Conservation (phyloP, 2,113 vertebrate species). For the Apistogramma diplotaenia region DNA sequence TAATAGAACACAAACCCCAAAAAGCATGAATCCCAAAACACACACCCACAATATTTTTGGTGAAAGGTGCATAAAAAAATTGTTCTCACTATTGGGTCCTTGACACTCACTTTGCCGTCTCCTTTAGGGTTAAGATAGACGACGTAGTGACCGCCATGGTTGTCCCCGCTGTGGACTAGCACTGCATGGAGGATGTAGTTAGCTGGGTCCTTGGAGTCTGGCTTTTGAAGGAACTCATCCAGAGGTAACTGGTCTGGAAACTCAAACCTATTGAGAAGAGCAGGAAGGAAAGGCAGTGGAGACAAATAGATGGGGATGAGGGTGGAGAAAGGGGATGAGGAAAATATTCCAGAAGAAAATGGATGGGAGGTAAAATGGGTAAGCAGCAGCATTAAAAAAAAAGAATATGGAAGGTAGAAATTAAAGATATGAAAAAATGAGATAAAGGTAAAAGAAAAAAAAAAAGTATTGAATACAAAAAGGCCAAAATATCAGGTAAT, state of each 20-base stretch:
- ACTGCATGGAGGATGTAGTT: conserved; percentile 99
- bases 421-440: background rate
- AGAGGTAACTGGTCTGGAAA: conserved; percentile 97
- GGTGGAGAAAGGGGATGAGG: no score
- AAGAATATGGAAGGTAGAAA: background rate
- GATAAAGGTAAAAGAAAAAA: background rate
- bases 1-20: background rate
- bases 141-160: conserved; percentile 98
- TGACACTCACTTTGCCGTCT: conserved; percentile 95
- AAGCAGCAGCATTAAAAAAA: background rate
- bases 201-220: conserved; percentile 95
- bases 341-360: background rate
- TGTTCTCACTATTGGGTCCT: conserved; percentile 78
- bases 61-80: conserved; percentile 43
- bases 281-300: background rate
- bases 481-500: background rate
- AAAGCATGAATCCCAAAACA: background rate
- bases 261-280: conserved; percentile 84
- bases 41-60: conserved; percentile 10
- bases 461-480: background rate
- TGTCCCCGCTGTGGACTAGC: conserved; percentile 97
- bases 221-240: conserved; percentile 98
- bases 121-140: conserved; percentile 99
- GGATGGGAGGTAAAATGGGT: background rate
- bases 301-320: background rate